Evolutionary conservation across 2,888 invertebrate species (phyloP), one percentile per base, ranked within the genome.

Genomic region (Scaptomyza flava): DNA sequence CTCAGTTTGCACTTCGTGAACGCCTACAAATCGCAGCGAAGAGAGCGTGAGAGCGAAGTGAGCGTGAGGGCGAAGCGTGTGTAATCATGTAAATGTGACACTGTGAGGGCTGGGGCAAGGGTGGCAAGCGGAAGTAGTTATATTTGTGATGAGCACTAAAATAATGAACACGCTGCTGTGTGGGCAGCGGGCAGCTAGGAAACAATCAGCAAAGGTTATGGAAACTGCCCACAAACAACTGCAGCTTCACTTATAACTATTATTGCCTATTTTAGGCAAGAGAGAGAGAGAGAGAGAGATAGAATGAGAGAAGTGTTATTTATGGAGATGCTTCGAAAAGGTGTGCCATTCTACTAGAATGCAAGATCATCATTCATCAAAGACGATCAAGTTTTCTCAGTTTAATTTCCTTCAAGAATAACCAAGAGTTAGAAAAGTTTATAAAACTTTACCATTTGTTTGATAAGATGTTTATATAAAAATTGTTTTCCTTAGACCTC

Each of bases 1-100:
- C 47, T 36, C n/a, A 2, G 2, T 14, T 61, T 41, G n/a, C 23
- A 36, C 33, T 43, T 53, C 6, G 12, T 2, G 42, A 60, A 65
- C 57, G 71, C 71, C 66, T 46, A 67, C 58, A 67, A 72, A 72
- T 72, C 36, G 67, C 73, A 6, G 23, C 7, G 8, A 14, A 6
- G 31, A 8, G n/a, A 11, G n/a, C 6, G 11, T 14, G 31, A 7
- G 23, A n/a, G 36, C 7, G 20, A 14, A 6, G 31, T 6, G n/a
- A 11, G n/a, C 6, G 11, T 14, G 31, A 7, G 23, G 11, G 36
- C 7, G 20, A 14, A 17, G 9, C 12, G 17, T 11, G 17, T 11
- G 31, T 20, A 17, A 14, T 17, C 6, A 63, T 50, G 42, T 34
- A 48, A 70, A 70, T 72, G 38, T 41, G 65, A 58, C 71, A 70